Conservation (phyloP, 2,113 vertebrate species). For the Gallinago undulata region DNA sequence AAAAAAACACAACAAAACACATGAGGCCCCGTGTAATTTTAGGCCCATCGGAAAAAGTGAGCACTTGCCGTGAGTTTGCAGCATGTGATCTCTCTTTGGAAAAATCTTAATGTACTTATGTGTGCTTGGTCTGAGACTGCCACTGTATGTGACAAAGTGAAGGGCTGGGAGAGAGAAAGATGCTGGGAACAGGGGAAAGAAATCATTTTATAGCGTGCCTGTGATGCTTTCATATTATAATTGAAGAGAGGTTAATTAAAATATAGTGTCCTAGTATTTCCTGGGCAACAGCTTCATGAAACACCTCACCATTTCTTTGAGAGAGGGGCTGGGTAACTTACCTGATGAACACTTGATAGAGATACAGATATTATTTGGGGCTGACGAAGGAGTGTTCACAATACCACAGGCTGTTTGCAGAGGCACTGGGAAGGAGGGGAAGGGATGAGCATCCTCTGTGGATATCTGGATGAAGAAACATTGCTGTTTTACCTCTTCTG, state of each 20-base stretch:
- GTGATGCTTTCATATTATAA: not conserved
- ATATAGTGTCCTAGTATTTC: not conserved
- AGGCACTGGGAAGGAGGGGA: not conserved
- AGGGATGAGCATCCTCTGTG: not conserved
- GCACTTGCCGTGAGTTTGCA: not conserved
- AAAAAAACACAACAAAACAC: no score
- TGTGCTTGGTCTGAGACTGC: not conserved
- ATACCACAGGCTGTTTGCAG: not conserved
- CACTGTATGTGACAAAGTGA: not conserved
- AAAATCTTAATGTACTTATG: not conserved
- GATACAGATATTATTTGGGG: not conserved
- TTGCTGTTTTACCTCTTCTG: not conserved
- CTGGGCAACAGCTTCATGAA: not conserved
- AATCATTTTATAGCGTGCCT: rapidly evolving
- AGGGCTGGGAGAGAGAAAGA: not conserved
- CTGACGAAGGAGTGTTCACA: not conserved
- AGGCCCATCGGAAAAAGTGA: not conserved
- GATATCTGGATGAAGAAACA: not conserved
- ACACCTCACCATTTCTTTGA: not conserved
- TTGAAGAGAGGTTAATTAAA: not conserved
- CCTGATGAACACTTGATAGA: not conserved
- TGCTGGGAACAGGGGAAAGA: not conserved
- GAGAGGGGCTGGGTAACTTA: not conserved
- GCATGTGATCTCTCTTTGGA: not conserved
- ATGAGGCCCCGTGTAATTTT: not conserved